Conservation (phyloP, 2,888 invertebrate species). For the Criorhina ranunculi region DNA sequence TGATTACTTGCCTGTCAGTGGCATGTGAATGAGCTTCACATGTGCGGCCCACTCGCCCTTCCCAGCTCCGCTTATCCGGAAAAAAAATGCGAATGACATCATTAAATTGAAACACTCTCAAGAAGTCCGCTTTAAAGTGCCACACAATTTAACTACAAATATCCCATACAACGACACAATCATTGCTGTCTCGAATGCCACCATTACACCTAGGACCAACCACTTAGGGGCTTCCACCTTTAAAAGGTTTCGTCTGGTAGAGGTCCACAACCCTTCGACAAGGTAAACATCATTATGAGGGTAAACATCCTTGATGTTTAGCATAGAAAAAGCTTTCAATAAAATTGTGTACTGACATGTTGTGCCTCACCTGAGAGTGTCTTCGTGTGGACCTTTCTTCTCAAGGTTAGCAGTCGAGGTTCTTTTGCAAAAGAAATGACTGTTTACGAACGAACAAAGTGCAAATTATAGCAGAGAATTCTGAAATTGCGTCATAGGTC, state of each 20-base stretch:
- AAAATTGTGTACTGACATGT: conserved; percentile 58
- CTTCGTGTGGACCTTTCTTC: conserved; percentile 44
- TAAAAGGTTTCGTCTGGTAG: conserved; percentile 67
- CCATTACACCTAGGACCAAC: conserved; percentile 46
- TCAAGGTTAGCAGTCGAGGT: conserved; percentile 63
- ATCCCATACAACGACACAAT: conserved; percentile 29
- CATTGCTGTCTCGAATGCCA: conserved; percentile 56
- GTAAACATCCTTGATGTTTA: conserved; percentile 73
- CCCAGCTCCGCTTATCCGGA: not conserved
- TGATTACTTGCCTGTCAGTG: conserved; percentile 34
- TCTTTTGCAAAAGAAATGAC: conserved; percentile 12
- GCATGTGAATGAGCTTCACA: conserved; percentile 2
- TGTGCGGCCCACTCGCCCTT: not conserved
- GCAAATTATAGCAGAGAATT: conserved; percentile 16
- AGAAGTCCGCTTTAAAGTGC: conserved; percentile 54
- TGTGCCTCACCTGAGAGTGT: conserved; percentile 44
- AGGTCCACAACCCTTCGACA: conserved; percentile 75
- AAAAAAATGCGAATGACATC: conserved; percentile 62
- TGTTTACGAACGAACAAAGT: conserved; percentile 30
- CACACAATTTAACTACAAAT: conserved; percentile 22
- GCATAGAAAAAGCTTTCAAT: conserved; percentile 72
- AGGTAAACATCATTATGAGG: conserved; percentile 75
- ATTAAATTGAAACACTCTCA: conserved; percentile 63
- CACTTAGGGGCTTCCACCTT: conserved; percentile 60
- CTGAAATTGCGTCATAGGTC: conserved; percentile 45